Evolutionary conservation across 2,113 vertebrate genomes (phyloP), one percentile per base, ranked within the genome.

Genomic region (Sterrhoptilus dennistouni): DNA sequence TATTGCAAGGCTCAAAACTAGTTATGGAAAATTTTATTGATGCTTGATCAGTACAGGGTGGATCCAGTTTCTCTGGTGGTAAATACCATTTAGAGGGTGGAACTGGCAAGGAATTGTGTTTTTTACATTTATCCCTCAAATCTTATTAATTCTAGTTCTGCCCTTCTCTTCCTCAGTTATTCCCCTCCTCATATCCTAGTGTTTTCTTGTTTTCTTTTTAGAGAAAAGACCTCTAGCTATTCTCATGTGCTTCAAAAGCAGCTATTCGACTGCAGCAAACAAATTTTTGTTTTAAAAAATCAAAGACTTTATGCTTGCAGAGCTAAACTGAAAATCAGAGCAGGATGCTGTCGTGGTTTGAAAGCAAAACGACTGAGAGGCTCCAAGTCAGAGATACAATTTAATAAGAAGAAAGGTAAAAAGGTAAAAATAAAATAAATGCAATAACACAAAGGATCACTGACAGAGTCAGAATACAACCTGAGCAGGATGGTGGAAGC

Each of bases 21-120:
- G 91, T 95, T 89, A 79, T 79, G 74, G 74, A 96, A 40, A 66
- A 72, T 87, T 85, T 93, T 90, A 78, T 52, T 61, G 66, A 90
- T 1, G 9, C 52, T 54, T 44, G 63, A 77, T 79, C 66, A 74
- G 50, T 13, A 9, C 50, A 94, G 66, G 54, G 70, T 59, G 54
- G 60, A 79, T 69, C 38, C 29, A 77, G 89, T 65, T 87, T 94
- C 78, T 42, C 54, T 54, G 21, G 36, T n/a, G 40, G 63, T 38
- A 85, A 91, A 95, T 63, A 53, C 24, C 42, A 64, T 75, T 94
- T 77, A 49, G 36, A 94, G 69, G 87, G 87, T 86, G 66, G 78
- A 91, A 76, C 1, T 78, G 81, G 54, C 33, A 85, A 89, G 12
- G 13, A 70, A 50, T 10, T 63, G n/a, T 31, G 25, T 66, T 92